phyloP scores from a whole-genome alignment of 2,797 vertebrate species.

The Poecilia gillii region DNA sequence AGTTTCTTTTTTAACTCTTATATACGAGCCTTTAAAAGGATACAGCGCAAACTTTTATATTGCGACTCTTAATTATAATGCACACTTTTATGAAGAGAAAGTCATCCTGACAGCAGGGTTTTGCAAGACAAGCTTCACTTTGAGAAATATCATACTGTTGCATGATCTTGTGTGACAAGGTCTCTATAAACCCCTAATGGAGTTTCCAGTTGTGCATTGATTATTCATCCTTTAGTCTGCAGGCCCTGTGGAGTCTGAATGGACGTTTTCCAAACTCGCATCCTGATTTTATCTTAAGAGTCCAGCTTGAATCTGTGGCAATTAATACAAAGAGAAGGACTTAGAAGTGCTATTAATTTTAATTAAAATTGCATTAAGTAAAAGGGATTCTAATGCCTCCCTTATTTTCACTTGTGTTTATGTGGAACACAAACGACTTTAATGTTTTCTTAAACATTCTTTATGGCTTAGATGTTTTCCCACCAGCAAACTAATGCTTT shows the following conservation, averaged over 20 bases:
- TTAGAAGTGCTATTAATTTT: conserved; percentile 25
- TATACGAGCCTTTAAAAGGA: too few species aligned
- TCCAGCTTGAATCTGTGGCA: conserved; percentile 11
- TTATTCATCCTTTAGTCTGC: background rate
- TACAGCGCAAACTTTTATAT: background rate
- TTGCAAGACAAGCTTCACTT: background rate
- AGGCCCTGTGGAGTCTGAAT: conserved; percentile 1
- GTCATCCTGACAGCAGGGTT: background rate
- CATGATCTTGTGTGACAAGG: background rate
- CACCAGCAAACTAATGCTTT: conserved; percentile 14
- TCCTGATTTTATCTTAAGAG: conserved; percentile 24
- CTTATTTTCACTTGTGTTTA: conserved; percentile 10
- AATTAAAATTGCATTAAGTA: conserved; percentile 9
- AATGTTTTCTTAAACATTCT: conserved; percentile 6
- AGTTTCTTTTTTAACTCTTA: background rate
- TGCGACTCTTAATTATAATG: background rate
- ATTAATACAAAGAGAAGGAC: conserved; percentile 7
- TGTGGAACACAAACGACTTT: background rate
- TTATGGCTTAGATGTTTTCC: conserved; percentile 25
- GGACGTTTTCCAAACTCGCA: conserved; percentile 21
- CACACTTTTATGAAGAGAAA: background rate
- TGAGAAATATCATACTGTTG: background rate
- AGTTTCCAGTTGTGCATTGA: background rate
- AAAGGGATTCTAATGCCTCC: conserved; percentile 12
- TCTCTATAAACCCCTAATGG: background rate